These are phyloP conservation scores for Psilopogon haemacephalus DNA, from an alignment of 2,113 vertebrate species.

Conservation along the genomic window DNA sequence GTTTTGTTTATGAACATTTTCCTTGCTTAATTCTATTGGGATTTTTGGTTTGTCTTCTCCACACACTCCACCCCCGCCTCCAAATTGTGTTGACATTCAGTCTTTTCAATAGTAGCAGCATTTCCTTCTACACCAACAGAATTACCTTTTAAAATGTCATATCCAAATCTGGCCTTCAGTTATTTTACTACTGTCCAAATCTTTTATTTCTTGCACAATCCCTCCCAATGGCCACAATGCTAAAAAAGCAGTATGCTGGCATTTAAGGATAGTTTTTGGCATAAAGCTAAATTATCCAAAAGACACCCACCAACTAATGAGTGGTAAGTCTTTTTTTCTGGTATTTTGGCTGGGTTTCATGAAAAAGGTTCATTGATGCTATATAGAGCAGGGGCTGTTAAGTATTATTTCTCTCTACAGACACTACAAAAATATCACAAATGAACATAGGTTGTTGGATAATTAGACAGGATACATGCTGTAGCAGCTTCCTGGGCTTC, in stretches of 20 bases:
- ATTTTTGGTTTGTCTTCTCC: neutral
- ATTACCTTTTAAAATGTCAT: neutral
- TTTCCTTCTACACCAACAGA: neutral
- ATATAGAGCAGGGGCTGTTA: neutral
- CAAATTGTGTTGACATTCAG: neutral
- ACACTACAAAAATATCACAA: neutral
- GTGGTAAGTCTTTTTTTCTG: neutral
- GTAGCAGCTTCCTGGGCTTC: neutral
- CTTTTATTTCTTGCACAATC: neutral
- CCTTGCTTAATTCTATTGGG: neutral
- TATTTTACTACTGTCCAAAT: neutral
- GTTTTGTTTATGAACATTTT: neutral
- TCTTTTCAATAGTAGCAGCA: neutral
- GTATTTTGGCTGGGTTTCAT: neutral
- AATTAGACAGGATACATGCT: neutral
- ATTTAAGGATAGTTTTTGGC: slow-evolving; percentile 3
- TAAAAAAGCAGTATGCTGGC: slow-evolving; percentile 14
- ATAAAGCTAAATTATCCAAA: neutral
- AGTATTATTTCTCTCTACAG: neutral
- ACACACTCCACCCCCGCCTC: neutral
- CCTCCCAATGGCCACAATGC: neutral
- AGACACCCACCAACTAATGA: neutral
- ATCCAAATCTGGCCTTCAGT: neutral
- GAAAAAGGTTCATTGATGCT: neutral
- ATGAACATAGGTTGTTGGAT: neutral